Evolutionary conservation across 2,113 vertebrate genomes (phyloP).

Genomic region (Dryoscopus gambensis): DNA sequence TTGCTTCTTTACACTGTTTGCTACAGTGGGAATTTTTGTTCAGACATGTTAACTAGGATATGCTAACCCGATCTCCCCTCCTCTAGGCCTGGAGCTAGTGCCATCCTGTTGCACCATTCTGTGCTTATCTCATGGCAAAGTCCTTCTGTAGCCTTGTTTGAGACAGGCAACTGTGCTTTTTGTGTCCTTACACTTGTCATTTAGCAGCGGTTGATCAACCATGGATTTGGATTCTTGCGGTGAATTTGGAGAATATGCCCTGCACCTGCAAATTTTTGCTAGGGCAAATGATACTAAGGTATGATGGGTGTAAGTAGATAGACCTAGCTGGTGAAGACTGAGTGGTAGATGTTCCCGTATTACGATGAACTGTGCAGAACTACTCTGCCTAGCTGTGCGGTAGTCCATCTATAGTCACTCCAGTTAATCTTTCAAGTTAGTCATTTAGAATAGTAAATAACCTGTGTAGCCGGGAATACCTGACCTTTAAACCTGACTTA

Average conservation of each 20-base stretch:
- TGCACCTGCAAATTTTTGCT: background rate
- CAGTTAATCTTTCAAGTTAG: background rate
- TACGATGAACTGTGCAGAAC: background rate
- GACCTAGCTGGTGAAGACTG: background rate
- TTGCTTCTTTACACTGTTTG: background rate
- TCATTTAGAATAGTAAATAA: background rate
- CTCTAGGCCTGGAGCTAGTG: background rate
- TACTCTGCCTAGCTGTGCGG: background rate
- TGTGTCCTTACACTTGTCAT: background rate
- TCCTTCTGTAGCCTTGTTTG: background rate
- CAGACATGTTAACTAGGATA: background rate
- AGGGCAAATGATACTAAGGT: background rate
- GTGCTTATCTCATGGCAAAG: background rate
- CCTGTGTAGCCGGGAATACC: background rate
- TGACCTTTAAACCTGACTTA: background rate
- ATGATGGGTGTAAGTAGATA: background rate
- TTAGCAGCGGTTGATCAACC: background rate
- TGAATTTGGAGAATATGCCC: background rate
- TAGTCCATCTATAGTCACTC: background rate
- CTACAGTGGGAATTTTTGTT: background rate
- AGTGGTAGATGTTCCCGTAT: background rate
- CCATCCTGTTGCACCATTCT: background rate
- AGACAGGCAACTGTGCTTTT: background rate
- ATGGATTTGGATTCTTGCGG: background rate
- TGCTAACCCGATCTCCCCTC: background rate